Evolutionary conservation across 2,797 vertebrate species (phyloP), one percentile per base, ranked within the genome.

Genomic region (Champsocephalus gunnari): DNA sequence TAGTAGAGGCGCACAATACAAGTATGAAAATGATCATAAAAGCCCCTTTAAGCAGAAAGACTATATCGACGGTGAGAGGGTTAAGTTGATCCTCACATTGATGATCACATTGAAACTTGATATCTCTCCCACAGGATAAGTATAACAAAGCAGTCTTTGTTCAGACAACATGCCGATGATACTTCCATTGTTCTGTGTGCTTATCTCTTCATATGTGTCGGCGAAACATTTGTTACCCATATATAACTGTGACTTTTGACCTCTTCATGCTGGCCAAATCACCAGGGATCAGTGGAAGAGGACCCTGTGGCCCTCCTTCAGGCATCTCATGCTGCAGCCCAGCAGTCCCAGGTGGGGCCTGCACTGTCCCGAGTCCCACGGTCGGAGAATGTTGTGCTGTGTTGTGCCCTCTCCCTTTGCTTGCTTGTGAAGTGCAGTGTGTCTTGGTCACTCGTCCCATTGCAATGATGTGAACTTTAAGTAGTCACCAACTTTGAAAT

Each of bases 201-300:
- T 54, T 45, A 28, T 66, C 1, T 48, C 11, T 59, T 6, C 77
- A 41, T 77, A 12, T 70, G 5, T 74, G 21, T 75, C n/a, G 67
- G 49, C 58, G 12, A 28, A 44, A 47, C 48, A 51, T 79, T 11
- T 66, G 76, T 77, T 63, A 56, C 73, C 79, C 71, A 75, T 87
- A 60, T 91, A 51, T 95, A 92, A 94, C 71, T 84, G 71, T 93
- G 76, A 86, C 84, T 79, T 93, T 83, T 90, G 91, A 85, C 89
- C 91, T 84, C 73, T 71, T 80, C 78, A 90, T 83, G 89, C 92
- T 81, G 88, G 79, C 93, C 85, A 77, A 61, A 69, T 53, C 83
- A 79, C 71, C 91, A 97, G 96, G 96, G 88, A 92, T 94, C 93
- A 82, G 92, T 69, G 89, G 96, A 96, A 1, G 95, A 96, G 87